Conservation (phyloP, 2,888 invertebrate species). For the Eupithecia dodoneata region DNA sequence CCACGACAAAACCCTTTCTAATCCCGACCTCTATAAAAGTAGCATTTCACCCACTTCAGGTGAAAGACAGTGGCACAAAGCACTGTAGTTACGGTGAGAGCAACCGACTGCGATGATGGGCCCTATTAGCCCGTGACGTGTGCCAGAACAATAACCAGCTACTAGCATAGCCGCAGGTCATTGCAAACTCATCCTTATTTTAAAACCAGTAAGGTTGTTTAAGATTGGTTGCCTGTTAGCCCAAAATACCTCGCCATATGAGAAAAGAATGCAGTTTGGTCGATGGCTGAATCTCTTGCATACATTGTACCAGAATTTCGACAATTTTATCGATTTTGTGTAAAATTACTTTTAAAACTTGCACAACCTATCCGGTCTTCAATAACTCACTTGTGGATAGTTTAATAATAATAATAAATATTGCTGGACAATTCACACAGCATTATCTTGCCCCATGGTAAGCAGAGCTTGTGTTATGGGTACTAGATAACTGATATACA, state of each 20-base stretch:
- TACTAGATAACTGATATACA: too few species aligned
- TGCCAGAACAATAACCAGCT: slow-evolving; percentile 17
- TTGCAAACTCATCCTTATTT: slow-evolving; percentile 1
- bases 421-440: too few species aligned
- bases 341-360: neutral
- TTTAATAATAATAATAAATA: too few species aligned
- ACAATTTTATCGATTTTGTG: neutral
- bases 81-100: slow-evolving; percentile 26
- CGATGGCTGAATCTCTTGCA: neutral
- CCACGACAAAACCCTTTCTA: neutral
- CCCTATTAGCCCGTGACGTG: slow-evolving; percentile 24
- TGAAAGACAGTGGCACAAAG: slow-evolving; percentile 30
- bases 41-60: slow-evolving; percentile 20
- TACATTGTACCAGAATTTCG: neutral
- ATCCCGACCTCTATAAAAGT: slow-evolving; percentile 11
- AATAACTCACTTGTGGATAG: neutral
- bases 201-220: neutral
- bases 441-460: too few species aligned
- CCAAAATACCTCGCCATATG: neutral
- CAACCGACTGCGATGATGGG: slow-evolving; percentile 35
- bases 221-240: neutral
- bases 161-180: neutral
- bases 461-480: too few species aligned
- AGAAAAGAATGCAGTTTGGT: neutral
- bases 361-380: neutral